These are phyloP conservation scores for Mirza zaza DNA, from an alignment of 2,113 vertebrate species.

Conservation along the genomic window DNA sequence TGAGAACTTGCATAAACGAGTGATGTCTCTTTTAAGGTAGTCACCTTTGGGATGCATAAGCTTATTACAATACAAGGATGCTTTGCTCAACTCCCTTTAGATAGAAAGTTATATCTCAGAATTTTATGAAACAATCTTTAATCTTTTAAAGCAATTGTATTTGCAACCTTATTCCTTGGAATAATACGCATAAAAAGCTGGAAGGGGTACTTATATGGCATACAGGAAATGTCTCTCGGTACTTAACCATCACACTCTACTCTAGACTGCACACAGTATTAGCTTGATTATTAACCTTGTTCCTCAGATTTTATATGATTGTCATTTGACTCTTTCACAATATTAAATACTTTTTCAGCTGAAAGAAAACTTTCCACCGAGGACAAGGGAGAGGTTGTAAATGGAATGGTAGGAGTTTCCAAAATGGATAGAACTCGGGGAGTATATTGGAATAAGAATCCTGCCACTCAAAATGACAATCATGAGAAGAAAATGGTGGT, in stretches of 20 bases:
- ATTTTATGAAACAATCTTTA: not conserved
- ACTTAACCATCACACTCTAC: not conserved
- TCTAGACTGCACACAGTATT: not conserved
- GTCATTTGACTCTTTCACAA: not conserved
- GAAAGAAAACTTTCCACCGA: not conserved
- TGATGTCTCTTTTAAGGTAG: not conserved
- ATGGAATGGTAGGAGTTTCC: not conserved
- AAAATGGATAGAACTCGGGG: not conserved
- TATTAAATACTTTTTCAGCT: not conserved
- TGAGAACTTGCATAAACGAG: not conserved
- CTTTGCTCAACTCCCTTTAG: not conserved
- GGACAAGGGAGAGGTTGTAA: not conserved
- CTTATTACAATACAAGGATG: not conserved
- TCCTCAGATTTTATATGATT: not conserved
- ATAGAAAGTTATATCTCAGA: not conserved
- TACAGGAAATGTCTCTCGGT: not conserved
- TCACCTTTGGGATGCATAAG: not conserved
- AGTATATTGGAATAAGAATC: not conserved
- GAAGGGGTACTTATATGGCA: not conserved
- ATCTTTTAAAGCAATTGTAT: not conserved
- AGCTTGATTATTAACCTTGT: not conserved
- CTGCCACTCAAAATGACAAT: not conserved
- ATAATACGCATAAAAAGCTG: not conserved
- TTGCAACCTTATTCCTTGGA: not conserved
- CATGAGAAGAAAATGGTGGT: not conserved